Base-by-base conservation (phyloP, 2,888 invertebrate genomes). In the Liposcelis brunnea region DNA sequence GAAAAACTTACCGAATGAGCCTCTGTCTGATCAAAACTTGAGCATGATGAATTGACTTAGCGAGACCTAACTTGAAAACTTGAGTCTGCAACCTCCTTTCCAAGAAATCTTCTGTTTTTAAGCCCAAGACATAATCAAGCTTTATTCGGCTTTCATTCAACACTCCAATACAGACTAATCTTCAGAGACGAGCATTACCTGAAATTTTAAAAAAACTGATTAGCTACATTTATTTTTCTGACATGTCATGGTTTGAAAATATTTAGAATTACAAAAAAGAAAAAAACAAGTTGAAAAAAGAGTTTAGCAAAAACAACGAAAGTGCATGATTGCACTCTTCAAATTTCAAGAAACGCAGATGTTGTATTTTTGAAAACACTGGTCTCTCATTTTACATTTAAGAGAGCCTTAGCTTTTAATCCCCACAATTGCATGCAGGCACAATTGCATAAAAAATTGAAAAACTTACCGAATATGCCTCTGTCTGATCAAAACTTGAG, bases 1-100 rank as follows among this genome's bases (percentile, higher is more conserved):
- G 36, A 51, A 54, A 60, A 57, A 64, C 66, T 70, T 75, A 97
- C 97, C 97, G 85, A 64, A 99, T 99, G 65, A 99, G 98, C 66
- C 95, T 80, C 65, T 98, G 98, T 54, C 95, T 81, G 65, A 98
- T 99, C 55, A 99, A 75, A 48, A 99, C 95, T 58, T 98, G 81
- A 52, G 98, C 98, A 65, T 99, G 98, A 74, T 98, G 98, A 65
- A 98, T 98, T 44, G 94, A 95, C 69, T 98, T 98, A 52, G 98
- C 97, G 21, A 98, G 75, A 59, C 98, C 98, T 60, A 97, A 76
- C 67, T 98, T 98, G 75, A 98, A 98, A 47, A 95, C 94, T 66
- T 89, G 97, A 1, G 98, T 99, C 69, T 99, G 98, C 49, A 99
- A 80, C 64, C 98, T 84, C 52, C 98, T 80, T 69, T 99, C 97